Base-by-base conservation (phyloP, 2,797 vertebrate genomes). In the Liparis tanakae region DNA sequence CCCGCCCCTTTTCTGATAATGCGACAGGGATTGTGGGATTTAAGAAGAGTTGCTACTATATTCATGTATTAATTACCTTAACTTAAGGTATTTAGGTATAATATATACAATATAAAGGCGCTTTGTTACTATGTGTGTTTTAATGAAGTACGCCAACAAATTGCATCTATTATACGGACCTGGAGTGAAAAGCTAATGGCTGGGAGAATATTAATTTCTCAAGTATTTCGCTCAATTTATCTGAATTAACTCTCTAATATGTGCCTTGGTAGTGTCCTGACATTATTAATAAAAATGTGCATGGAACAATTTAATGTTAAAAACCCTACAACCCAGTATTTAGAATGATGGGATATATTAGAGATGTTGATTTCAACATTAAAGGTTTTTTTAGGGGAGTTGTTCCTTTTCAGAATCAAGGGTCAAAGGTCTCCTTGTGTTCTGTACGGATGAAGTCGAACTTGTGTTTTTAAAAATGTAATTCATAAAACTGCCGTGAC, bases 171-270 rank as follows among this genome's bases (percentile, higher is more conserved):
- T 17, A 14, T 33, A 30, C n/a, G 20, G 51, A 44, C 6, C 6
- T 55, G 54, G 7, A 53, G n/a, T 20, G 33, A 68, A 20, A 17
- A 55, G 25, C 25, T 10, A 1, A 8, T 18, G 5, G 39, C 8
- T 18, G 22, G 48, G 18, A 59, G 51, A 56, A n/a, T 56, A 53
- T 3, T 13, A 0, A 33, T 59, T 44, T 79, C 10, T 71, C 3
- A 30, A 43, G 7, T 20, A 13, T 15, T 67, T n/a, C n/a, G n/a
- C n/a, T n/a, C n/a, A n/a, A n/a, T 5, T 39, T 62, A 58, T 41
- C 22, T 41, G 1, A 70, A n/a, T 43, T 39, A 76, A 10, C 30
- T 17, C 6, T 15, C n/a, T 67, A 57, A 60, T 12, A 34, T 70
- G 50, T 46, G 10, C 39, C 25, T 41, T n/a, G 48, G 48, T 15